Conservation (phyloP, 1,140 invertebrate species). For the Lasioglossum albipes region DNA sequence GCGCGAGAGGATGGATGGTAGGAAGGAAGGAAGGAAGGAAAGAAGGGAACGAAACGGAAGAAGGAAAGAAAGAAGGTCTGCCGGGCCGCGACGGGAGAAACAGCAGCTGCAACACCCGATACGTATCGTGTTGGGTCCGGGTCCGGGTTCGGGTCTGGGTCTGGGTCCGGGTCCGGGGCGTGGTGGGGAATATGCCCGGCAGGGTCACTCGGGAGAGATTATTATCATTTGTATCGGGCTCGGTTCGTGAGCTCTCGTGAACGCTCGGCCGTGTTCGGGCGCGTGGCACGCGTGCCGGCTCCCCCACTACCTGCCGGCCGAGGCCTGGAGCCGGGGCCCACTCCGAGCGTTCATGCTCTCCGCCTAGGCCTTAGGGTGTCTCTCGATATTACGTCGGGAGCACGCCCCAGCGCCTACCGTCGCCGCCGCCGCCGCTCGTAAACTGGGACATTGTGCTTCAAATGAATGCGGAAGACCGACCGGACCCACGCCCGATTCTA, state of each 20-base stretch:
- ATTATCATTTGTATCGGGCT: constrained; percentile 71
- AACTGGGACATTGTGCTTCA: constrained; percentile 35
- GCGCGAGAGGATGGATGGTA: background rate
- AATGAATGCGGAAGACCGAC: constrained; percentile 24
- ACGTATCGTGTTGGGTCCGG: constrained; percentile 70
- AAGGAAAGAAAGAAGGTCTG: constrained; percentile 64
- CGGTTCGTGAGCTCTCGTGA: constrained; percentile 41
- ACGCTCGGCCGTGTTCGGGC: constrained; percentile 70
- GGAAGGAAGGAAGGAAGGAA: constrained; percentile 40
- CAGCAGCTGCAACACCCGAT: constrained; percentile 78
- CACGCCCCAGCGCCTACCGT: background rate
- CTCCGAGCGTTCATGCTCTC: background rate
- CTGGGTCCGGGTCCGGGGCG: constrained; percentile 13
- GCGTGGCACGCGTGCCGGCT: constrained; percentile 76
- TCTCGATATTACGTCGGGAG: constrained; percentile 6
- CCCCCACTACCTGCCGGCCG: constrained; percentile 48
- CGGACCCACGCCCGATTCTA: constrained; percentile 15
- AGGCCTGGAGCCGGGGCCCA: constrained; percentile 39
- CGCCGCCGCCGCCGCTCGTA: constrained; percentile 7
- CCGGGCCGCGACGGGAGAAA: constrained; percentile 68
- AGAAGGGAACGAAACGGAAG: constrained; percentile 46
- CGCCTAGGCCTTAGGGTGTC: background rate
- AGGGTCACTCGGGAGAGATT: constrained; percentile 73
- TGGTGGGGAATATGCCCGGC: constrained; percentile 68
- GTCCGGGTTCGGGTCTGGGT: background rate